Percentiles rank a stretch among this genome's conserved stretches.
Conservation (phyloP, 2,797 vertebrate species). For the Tolypeutes matacus region DNA sequence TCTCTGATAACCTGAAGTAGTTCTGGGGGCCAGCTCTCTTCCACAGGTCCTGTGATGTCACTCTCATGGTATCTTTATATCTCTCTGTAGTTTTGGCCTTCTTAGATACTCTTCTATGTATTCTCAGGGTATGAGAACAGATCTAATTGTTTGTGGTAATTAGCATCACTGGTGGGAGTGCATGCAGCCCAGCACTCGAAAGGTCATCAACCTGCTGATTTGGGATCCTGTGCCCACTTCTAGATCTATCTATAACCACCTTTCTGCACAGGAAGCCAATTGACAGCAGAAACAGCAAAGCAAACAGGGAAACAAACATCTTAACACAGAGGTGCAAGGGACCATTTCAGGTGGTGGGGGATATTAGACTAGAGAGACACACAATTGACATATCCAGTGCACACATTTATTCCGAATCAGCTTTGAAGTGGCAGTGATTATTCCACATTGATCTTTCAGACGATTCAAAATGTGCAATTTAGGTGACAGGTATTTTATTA, state of each 20-base stretch:
- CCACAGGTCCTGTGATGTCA: neutral
- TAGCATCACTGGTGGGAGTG: neutral
- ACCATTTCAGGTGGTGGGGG: neutral
- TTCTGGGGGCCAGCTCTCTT: neutral
- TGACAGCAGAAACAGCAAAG: neutral
- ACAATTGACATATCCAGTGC: neutral
- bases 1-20: neutral
- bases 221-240: neutral
- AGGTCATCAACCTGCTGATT: neutral
- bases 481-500: constrained; percentile 30
- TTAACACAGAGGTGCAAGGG: neutral
- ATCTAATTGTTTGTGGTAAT: neutral
- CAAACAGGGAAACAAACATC: neutral
- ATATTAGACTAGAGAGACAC: neutral
- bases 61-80: neutral
- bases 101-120: neutral
- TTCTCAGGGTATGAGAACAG: neutral
- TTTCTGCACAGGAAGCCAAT: neutral
- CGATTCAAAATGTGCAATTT: constrained; percentile 40
- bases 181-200: neutral
- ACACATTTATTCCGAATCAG: neutral
- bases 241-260: neutral
- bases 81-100: neutral
- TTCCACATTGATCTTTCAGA: constrained; percentile 18
- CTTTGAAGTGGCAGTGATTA: neutral